Evolutionary conservation across 53 echinoderm and acorn worm genomes (phyloP), one percentile per base, ranked within the genome.

Genomic region (Henricia sp.): DNA sequence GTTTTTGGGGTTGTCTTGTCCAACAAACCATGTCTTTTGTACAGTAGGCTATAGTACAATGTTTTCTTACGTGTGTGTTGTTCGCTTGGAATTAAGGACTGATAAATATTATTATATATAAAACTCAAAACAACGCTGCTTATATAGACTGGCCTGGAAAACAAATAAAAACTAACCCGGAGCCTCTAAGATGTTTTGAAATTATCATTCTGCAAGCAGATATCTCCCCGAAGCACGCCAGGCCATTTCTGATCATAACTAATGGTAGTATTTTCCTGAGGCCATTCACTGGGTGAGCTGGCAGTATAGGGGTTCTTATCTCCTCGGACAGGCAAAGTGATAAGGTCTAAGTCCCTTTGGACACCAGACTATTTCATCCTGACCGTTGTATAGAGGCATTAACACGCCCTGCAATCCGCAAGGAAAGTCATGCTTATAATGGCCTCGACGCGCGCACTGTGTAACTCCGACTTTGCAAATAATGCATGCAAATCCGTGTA

Each of bases 241-340:
- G 2, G 30, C 71, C 71, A 71, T 50, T 44, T 60, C 34, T 59
- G 44, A n/a, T 60, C 59, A 59, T 29, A 77, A n/a, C 77, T 77
- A 77, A 77, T 32, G 77, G 50, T n/a, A 4, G 34, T 25, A 62
- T 44, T 77, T 59, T 43, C 77, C 77, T 17, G 27, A 41, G 77
- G 77, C 54, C 1, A 8, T 19, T 53, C 58, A 25, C 58, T 28
- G 11, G 53, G 23, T 23, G 23, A 53, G n/a, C 23, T 23, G 9
- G 51, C 33, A 5, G 52, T 29, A 17, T 33, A 26, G 16, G 23
- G 23, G n/a, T 28, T 34, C 29, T 72, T 3, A 70, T 48, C 46
- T 72, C 72, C 21, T 72, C 32, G 72, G 65, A 26, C 19, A 3
- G 52, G 50, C 16, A 35, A 52, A 24, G 30, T 72, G 3, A 35